Evolutionary conservation across 2,797 vertebrate species (phyloP).

Genomic region (Gadopsis marmoratus): DNA sequence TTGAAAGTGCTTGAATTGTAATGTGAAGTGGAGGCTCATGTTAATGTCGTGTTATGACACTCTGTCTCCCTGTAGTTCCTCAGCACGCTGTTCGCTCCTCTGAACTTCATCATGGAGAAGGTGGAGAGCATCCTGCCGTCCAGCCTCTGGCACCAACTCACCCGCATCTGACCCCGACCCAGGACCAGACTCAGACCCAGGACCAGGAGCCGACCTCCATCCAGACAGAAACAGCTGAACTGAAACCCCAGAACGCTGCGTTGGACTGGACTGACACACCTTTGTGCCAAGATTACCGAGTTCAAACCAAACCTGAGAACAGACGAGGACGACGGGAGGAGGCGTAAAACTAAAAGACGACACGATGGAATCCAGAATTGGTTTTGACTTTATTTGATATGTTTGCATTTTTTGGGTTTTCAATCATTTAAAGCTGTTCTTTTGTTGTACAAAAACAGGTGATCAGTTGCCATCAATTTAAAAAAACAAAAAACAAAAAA

Average conservation of each 20-base stretch:
- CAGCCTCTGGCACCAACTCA: conserved; percentile 98
- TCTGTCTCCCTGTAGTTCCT: conserved; percentile 89
- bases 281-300: conserved; percentile 87
- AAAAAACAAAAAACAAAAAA: conserved; percentile 84
- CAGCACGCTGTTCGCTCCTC: conserved; percentile 97
- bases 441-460: conserved; percentile 93
- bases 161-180: conserved; percentile 89
- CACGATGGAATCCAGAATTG: conserved; percentile 57
- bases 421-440: conserved; percentile 89
- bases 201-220: conserved; percentile 40
- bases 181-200: conserved; percentile 21
- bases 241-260: conserved; percentile 54
- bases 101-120: conserved; percentile 99
- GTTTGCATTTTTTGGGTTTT: conserved; percentile 72
- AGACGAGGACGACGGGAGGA: conserved; percentile 79
- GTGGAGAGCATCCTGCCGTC: conserved; percentile 98
- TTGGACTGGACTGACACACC: conserved; percentile 67
- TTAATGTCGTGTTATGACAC: no score
- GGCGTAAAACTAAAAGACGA: conserved; percentile 79
- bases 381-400: conserved; percentile 79
- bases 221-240: conserved; percentile 67
- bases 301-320: conserved; percentile 73
- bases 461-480: conserved; percentile 90
- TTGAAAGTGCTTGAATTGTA: no score
- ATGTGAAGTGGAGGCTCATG: neutral